Conservation (phyloP, 2,888 invertebrate species). For the Pristionchus entomophagus region DNA sequence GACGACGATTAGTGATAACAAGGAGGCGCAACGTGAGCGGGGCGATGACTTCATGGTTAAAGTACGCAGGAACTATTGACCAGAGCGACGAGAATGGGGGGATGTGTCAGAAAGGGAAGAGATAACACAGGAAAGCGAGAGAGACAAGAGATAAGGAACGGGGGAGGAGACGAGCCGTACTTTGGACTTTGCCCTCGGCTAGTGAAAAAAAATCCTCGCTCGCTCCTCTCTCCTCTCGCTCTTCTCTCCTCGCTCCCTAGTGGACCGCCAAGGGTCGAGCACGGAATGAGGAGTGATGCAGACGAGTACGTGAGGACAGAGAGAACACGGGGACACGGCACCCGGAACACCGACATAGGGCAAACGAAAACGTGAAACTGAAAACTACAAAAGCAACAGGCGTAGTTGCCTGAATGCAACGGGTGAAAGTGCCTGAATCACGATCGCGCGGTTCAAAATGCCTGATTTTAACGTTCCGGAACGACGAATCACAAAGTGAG, state of each 20-base stretch:
- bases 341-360: no score
- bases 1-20: conserved; percentile 24
- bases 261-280: not conserved
- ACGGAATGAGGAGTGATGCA: not conserved
- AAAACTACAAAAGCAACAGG: no score
- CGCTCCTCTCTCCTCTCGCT: no score
- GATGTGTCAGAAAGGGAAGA: not conserved
- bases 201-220: not conserved
- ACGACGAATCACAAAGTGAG: no score
- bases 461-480: no score
- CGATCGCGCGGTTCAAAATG: no score
- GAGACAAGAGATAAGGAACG: not conserved
- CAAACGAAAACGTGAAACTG: no score
- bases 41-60: not conserved
- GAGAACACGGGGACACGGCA: not conserved
- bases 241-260: no score
- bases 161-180: conserved; percentile 5
- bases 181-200: conserved; percentile 45
- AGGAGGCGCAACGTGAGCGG: not conserved
- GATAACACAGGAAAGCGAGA: not conserved
- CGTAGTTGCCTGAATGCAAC: no score
- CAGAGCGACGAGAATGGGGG: not conserved
- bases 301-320: not conserved
- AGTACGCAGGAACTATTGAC: not conserved
- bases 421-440: no score